Base-by-base conservation (phyloP, 2,797 vertebrate species). In the Lepidocolaptes lacrymiger region DNA sequence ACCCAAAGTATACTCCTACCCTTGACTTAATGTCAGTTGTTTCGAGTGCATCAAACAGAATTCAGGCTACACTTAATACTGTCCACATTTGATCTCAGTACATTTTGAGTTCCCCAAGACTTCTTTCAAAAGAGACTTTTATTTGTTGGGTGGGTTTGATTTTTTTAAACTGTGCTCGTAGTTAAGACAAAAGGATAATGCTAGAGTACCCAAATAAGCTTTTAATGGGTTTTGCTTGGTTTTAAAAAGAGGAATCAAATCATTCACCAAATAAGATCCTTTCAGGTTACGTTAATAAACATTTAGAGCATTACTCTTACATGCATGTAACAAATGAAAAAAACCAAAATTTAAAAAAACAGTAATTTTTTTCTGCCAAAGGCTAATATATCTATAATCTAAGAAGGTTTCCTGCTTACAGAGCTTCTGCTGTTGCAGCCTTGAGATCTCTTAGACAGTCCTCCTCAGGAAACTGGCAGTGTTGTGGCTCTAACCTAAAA, bases 381-480 rank as follows among this genome's bases (percentile, higher is more conserved):
- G 30, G 4, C n/a, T 8, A 59, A 17, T 7, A 24, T 21, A 81
- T 32, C 10, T 49, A 32, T 8, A 67, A 10, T 32, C 14, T 23
- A 58, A 32, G 27, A 76, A 21, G 18, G 12, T 34, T 71, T 6
- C 28, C 28, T 34, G 37, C 99, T 99, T 97, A 99, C 99, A 98
- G 72, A 61, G 98, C 97, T 97, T 98, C 98, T 87, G 97, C 96
- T 58, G 99, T 99, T 39, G 98, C 98, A 82, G 91, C 86, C 91
- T 92, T 98, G 49, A 99, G 98, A 52, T 99, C 98, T 85, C 97
- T 97, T 73, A 99, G 96, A 69, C 93, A 95, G 27, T 98, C 96
- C 88, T 99, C 98, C 52, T 98, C 93, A 85, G 93, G 97, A 9
- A 96, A 76, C 16, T 98, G 97, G 87, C 73, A 94, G 39, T 41